Evolutionary conservation across 92 coral and sea anemone species (phyloP), one percentile per base, ranked within the genome.

Genomic region (Umimayanthus kanabou): DNA sequence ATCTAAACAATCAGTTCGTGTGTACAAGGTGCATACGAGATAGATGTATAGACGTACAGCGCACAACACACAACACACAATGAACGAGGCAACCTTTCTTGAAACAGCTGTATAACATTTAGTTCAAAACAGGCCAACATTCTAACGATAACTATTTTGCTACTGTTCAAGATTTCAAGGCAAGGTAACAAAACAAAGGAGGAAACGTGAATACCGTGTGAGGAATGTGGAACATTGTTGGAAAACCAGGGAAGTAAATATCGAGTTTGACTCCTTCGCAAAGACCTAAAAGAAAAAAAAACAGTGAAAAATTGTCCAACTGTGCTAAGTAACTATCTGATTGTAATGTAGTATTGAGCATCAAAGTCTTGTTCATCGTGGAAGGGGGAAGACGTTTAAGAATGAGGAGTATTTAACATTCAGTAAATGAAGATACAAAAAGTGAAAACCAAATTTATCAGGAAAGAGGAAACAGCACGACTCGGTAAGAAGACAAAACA

Each of bases 191-290:
- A 20, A 5, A 33, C 22, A 57, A 39, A 78, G 23, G 26, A 43
- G 18, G n/a, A 57, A 77, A 45, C 13, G 1, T 22, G 89, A 93
- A 64, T 89, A 97, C 99, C 85, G 94, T 84, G 82, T 97, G 99
- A 39, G 91, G 80, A 50, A 97, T 88, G 80, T 97, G 99, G 77
- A 89, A 89, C 76, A 97, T 81, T 4, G 99, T 97, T 18, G 99
- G 99, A 65, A 97, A 97, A 25, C 99, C 99, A 65, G 99, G 98
- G 78, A 88, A 94, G 80, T 91, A 97, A 11, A 95, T 95, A 43
- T 97, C 95, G 49, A 94, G 96, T 74, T 90, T 90, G 25, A 97
- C 99, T 80, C 89, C 98, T 53, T 92, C 90, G 80, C 92, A 90
- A 6, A 97, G 91, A 77, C 98, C 98, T 96, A 84, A 67, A 79